Percentiles rank a stretch among this genome's conserved stretches.
phyloP scores from a whole-genome alignment of 2,113 vertebrate genomes.

The Mobula hypostoma region DNA sequence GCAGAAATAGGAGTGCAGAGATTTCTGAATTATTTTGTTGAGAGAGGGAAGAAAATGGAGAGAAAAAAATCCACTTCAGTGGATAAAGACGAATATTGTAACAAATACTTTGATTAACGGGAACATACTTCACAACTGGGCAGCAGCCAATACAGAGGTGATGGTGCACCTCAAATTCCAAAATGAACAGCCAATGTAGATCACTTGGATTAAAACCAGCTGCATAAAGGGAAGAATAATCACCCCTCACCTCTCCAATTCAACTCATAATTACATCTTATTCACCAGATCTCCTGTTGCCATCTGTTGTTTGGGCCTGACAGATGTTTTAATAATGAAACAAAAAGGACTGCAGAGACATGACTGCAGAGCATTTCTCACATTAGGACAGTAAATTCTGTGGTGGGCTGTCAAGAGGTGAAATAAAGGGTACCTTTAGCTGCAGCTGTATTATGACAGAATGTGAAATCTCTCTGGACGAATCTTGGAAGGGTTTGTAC shows the following conservation, averaged over 20 bases:
- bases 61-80: not conserved
- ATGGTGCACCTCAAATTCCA: not conserved
- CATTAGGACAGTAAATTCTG: not conserved
- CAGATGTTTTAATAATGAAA: conserved; percentile 1
- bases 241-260: conserved; percentile 14
- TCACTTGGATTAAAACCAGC: not conserved
- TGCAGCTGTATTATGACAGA: not conserved
- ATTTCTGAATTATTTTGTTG: not conserved
- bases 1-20: too few relatives aligned
- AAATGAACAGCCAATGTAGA: not conserved
- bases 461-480: not conserved
- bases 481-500: not conserved
- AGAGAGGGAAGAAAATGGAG: not conserved
- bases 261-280: conserved; percentile 4
- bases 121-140: not conserved
- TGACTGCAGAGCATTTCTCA: not conserved
- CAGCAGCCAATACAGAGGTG: not conserved
- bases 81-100: not conserved
- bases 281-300: not conserved
- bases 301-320: not conserved
- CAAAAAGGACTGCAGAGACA: not conserved
- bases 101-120: not conserved
- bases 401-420: not conserved
- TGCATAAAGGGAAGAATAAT: not conserved
- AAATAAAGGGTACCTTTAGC: not conserved